phyloP scores from a whole-genome alignment of 1,140 invertebrate genomes.

The Bombus confusus region DNA sequence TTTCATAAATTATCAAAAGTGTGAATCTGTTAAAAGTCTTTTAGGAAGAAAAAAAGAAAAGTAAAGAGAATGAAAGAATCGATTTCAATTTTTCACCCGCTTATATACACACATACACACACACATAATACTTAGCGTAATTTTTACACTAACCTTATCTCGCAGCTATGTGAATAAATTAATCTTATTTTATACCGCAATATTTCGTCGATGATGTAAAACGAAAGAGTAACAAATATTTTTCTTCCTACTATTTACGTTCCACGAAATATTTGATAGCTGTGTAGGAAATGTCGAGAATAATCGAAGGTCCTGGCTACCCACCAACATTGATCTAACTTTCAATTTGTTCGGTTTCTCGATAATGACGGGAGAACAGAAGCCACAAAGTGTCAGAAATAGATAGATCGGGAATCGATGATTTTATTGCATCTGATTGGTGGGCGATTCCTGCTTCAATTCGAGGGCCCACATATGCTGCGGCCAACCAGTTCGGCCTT shows the following conservation, averaged over 20 bases:
- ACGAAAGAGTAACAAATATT: neutral
- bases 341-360: slow-evolving; percentile 22
- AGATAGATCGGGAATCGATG: neutral
- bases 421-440: slow-evolving; percentile 70
- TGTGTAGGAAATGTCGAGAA: neutral
- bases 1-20: neutral
- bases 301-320: neutral
- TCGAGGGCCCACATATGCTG: slow-evolving; percentile 97
- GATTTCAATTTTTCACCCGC: neutral
- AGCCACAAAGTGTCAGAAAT: neutral
- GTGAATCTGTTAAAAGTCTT: neutral
- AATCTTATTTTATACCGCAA: neutral
- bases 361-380: neutral
- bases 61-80: neutral
- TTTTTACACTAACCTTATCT: neutral
- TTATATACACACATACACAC: neutral
- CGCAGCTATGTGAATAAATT: slow-evolving; percentile 1
- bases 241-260: neutral
- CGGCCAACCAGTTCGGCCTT: slow-evolving; percentile 96
- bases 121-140: neutral
- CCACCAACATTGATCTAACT: neutral
- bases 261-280: neutral
- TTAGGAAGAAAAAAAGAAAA: neutral
- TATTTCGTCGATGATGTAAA: neutral
- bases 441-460: slow-evolving; percentile 88